Conservation (phyloP, 2,888 invertebrate genomes). For the Maniola hyperantus region DNA sequence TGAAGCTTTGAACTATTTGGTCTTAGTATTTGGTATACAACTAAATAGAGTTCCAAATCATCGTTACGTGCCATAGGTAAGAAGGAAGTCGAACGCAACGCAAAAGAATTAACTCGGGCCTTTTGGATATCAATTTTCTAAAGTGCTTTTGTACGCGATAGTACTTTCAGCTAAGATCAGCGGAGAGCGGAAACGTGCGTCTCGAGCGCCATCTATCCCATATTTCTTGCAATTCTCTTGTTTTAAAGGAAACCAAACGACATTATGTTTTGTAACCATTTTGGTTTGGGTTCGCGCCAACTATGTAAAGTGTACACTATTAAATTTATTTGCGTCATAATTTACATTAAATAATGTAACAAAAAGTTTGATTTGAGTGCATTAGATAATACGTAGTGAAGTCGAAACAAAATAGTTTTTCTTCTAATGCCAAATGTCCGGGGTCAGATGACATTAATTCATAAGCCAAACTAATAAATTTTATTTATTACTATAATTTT, state of each 20-base stretch:
- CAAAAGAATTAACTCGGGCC: no score
- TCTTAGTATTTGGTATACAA: no score
- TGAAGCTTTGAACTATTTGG: no score
- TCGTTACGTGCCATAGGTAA: no score
- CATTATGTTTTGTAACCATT: constrained; percentile 74
- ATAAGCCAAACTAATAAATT: no score
- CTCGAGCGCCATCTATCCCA: constrained; percentile 75
- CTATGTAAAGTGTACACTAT: constrained; percentile 59
- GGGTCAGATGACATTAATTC: no score
- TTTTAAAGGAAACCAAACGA: constrained; percentile 75
- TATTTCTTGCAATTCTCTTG: constrained; percentile 70
- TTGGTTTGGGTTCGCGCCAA: constrained; percentile 72
- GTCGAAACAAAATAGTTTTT: neutral
- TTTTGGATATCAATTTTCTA: neutral
- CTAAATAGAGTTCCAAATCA: no score
- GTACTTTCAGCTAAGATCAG: constrained; percentile 42
- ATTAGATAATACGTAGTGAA: neutral
- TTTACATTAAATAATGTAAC: constrained; percentile 36
- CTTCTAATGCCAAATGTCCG: no score
- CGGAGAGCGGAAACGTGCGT: constrained; percentile 69
- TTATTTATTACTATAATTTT: no score
- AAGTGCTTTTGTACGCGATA: constrained; percentile 34
- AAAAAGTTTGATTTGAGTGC: constrained; percentile 9
- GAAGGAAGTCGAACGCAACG: no score
- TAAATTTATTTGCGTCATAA: constrained; percentile 45